phyloP scores from a whole-genome alignment of 2,797 vertebrate genomes.

The Leucoraja ocellata region DNA sequence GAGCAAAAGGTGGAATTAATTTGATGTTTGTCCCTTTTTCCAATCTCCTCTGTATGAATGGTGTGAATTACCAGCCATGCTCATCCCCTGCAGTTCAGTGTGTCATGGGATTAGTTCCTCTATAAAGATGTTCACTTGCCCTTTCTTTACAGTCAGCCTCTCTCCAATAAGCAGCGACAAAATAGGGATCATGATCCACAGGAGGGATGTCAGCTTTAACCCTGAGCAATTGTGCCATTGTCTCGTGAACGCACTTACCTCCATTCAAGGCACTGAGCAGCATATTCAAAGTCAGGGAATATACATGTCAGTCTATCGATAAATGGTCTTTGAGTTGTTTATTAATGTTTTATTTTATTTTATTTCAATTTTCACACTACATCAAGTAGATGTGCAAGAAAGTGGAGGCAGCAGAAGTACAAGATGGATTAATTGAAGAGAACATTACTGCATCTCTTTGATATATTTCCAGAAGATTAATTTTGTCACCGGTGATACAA shows the following conservation, averaged over 20 bases:
- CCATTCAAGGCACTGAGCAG: not conserved
- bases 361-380: not conserved
- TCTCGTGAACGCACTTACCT: not conserved
- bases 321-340: not conserved
- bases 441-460: not conserved
- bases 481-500: not conserved
- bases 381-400: not conserved
- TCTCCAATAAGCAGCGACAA: conserved; percentile 33
- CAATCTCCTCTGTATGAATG: conserved; percentile 38
- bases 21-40: conserved; percentile 38
- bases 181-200: conserved; percentile 28
- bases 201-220: conserved; percentile 27
- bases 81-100: conserved; percentile 35
- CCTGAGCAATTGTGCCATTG: conserved; percentile 9
- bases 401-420: not conserved
- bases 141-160: conserved; percentile 35
- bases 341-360: not conserved
- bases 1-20: conserved; percentile 39
- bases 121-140: conserved; percentile 35
- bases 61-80: conserved; percentile 35
- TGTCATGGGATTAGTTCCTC: conserved; percentile 37
- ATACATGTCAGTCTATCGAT: not conserved
- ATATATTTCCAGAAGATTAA: not conserved
- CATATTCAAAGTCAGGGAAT: not conserved
- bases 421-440: not conserved